Base-by-base conservation (phyloP, 2,888 invertebrate genomes). In the Lasioglossum lativentre region DNA sequence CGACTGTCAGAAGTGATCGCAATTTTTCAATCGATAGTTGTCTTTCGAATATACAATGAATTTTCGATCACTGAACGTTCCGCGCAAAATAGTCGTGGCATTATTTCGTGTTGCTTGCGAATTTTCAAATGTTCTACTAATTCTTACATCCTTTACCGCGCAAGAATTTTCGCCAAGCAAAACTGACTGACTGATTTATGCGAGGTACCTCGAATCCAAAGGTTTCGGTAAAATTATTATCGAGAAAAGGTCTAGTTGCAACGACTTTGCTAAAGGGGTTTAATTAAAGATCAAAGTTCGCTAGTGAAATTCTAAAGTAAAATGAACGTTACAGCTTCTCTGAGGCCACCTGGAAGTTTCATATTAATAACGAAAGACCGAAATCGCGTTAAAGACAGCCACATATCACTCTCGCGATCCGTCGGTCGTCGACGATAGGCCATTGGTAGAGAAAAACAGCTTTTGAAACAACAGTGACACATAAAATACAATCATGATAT, bases 351-450 rank as follows among this genome's bases (percentile, higher is more conserved):
- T 71, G 27, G 27, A 52, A 19, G 16, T n/a, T 40, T 8, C 16
- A 8, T 30, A 34, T 16, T 16, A 52, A 16, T 47, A 77, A 27
- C 6, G n/a, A 63, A 72, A 73, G 75, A 68, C 52, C 30, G 77
- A 77, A 74, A 42, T 78, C 45, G 38, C 16, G 52, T 23, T 59
- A 10, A 72, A 34, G 52, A 56, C 71, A 19, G 27, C 2, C 68
- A 47, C 73, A 10, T 34, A 63, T 23, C 40, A 42, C 56, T 78
- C 73, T n/a, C 73, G 76, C 79, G 86, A 70, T 59, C 86, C 86
- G 86, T 86, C 86, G 86, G 82, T 78, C 86, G 73, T 82, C 86
- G 86, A 70, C 81, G 40, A 79, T 72, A 38, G 23, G 30, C 45
- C 40, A 70, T 56, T 52, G 66, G 34, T 27, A 27, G 16, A 8